Evolutionary conservation across 2,797 vertebrate genomes (phyloP).

Genomic region (Neostethus bicornis): DNA sequence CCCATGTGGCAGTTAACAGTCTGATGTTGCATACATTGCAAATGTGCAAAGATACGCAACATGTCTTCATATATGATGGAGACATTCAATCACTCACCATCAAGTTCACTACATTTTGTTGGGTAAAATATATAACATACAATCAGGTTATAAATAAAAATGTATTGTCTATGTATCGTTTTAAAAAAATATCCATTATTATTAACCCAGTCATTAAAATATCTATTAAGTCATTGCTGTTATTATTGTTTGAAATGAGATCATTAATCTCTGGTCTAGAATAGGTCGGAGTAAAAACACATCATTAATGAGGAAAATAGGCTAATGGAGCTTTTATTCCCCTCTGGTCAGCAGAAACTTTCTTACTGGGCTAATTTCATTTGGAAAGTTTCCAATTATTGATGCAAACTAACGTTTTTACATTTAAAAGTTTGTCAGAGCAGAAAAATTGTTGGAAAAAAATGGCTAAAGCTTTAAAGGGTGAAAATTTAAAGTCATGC

Average conservation of each 20-base stretch:
- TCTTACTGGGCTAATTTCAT: constrained; percentile 77
- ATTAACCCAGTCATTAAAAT: neutral
- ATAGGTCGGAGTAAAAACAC: constrained; percentile 67
- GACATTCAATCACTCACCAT: neutral
- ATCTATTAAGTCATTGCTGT: neutral
- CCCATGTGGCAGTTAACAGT: constrained; percentile 22
- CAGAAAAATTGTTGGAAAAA: too few species aligned
- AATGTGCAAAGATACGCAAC: constrained; percentile 3
- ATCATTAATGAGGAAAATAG: constrained; percentile 75
- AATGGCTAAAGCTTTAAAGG: too few species aligned
- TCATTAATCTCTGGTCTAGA: constrained; percentile 56
- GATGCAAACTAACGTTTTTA: constrained; percentile 52
- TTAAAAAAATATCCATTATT: too few species aligned
- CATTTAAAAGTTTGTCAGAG: neutral
- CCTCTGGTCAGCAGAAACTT: constrained; percentile 77
- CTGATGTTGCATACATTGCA: constrained; percentile 2
- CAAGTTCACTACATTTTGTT: neutral
- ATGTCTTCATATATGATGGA: neutral
- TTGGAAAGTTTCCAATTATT: constrained; percentile 69
- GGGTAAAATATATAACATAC: too few species aligned
- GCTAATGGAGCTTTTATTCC: constrained; percentile 81
- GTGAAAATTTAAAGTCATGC: too few species aligned
- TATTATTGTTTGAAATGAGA: constrained; percentile 23
- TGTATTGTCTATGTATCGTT: neutral
- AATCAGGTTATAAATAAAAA: neutral